phyloP scores from a whole-genome alignment of 2,797 vertebrate species.

The Steatocranus sp. region DNA sequence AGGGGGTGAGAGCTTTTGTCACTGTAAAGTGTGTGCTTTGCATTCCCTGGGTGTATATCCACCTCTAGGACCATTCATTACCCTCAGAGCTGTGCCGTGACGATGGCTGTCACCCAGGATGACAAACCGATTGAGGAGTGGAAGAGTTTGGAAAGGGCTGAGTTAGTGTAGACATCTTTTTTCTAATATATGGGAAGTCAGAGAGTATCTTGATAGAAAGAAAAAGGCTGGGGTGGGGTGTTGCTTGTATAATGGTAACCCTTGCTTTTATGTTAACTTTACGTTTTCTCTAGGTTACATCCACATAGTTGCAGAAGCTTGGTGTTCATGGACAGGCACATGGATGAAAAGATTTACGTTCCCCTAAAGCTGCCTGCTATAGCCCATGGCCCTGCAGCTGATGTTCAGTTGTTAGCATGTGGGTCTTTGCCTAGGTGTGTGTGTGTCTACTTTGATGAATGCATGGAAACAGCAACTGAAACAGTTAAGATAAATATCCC shows the following conservation, averaged over 20 bases:
- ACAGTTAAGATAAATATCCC: slow-evolving; percentile 42
- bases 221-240: background rate
- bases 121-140: slow-evolving; percentile 22
- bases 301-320: background rate
- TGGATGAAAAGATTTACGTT: slow-evolving; percentile 36
- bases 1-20: slow-evolving; percentile 27
- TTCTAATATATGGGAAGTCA: background rate
- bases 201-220: background rate
- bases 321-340: background rate
- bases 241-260: background rate
- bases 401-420: slow-evolving; percentile 21
- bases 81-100: slow-evolving; percentile 15
- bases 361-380: slow-evolving; percentile 10
- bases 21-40: slow-evolving; percentile 63
- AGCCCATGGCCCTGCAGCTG: slow-evolving; percentile 21
- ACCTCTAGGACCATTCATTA: slow-evolving; percentile 56
- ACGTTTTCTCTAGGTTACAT: background rate
- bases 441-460: slow-evolving; percentile 38
- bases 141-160: background rate
- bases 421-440: background rate
- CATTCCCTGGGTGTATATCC: slow-evolving; percentile 64
- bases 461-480: slow-evolving; percentile 43
- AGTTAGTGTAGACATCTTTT: background rate
- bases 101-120: slow-evolving; percentile 49
- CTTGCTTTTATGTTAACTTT: background rate